Evolutionary conservation across 2,888 invertebrate species (phyloP).

Genomic region (Ectemnius continuus): DNA sequence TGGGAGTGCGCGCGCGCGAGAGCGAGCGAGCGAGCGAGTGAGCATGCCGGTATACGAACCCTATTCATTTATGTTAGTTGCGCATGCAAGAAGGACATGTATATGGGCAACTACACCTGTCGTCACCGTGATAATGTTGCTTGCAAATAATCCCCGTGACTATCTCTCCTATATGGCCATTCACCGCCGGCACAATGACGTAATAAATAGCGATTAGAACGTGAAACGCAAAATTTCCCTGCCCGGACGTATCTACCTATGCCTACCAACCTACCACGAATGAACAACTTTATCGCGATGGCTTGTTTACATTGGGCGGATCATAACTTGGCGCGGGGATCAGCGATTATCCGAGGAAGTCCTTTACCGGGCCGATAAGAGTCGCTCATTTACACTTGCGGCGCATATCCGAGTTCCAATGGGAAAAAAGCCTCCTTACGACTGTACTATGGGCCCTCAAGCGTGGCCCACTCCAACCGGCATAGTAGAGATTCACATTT

Average conservation of each 20-base stretch:
- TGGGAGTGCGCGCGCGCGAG: conserved; percentile 29
- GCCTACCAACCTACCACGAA: too few species aligned
- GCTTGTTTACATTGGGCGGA: conserved; percentile 21
- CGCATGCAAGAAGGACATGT: conserved; percentile 71
- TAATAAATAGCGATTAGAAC: conserved; percentile 64
- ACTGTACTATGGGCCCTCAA: too few species aligned
- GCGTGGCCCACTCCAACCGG: too few species aligned
- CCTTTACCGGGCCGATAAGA: conserved; percentile 12
- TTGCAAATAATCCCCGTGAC: conserved; percentile 58
- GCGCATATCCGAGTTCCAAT: too few species aligned
- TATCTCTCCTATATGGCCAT: conserved; percentile 61
- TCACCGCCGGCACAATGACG: conserved; percentile 64
- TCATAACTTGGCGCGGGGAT: conserved; percentile 55
- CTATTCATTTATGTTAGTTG: conserved; percentile 66
- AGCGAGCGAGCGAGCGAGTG: conserved; percentile 30
- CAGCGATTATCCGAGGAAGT: conserved; percentile 36
- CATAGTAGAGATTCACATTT: too few species aligned
- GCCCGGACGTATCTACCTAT: too few species aligned
- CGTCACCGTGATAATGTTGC: conserved; percentile 65
- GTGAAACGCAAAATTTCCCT: conserved; percentile 66
- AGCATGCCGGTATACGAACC: conserved; percentile 23
- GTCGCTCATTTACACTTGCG: neutral
- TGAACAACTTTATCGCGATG: too few species aligned
- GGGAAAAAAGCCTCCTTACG: too few species aligned
- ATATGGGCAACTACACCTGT: conserved; percentile 68